A percentile compares a stretch with the other conserved stretches of the same genome.
phyloP scores from a whole-genome alignment of 2,797 vertebrate genomes.

The Eulemur albifrons region DNA sequence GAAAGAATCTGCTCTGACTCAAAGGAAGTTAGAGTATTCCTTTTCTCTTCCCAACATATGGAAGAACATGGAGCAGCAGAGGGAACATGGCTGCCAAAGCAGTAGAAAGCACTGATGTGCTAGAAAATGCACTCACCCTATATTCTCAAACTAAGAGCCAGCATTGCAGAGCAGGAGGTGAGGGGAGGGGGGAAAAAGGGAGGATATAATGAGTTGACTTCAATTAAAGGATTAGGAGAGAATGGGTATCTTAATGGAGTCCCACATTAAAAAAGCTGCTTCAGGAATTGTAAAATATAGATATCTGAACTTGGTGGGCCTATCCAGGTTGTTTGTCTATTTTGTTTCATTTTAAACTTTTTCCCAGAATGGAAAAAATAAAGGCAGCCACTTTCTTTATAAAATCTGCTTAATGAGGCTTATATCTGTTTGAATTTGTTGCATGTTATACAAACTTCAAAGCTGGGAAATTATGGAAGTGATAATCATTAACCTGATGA shows the following conservation, averaged over 20 bases:
- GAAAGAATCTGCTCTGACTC: not conserved
- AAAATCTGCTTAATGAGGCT: not conserved
- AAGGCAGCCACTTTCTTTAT: not conserved
- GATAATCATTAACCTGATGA: not conserved
- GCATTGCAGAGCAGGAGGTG: not conserved
- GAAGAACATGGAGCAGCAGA: not conserved
- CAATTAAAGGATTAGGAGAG: not conserved
- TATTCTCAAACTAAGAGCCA: not conserved
- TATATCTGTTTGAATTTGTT: not conserved
- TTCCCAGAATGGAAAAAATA: not conserved
- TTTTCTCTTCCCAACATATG: not conserved
- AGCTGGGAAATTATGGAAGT: not conserved
- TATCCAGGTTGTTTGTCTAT: not conserved
- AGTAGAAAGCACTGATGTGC: not conserved
- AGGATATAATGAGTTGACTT: not conserved
- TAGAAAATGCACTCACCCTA: not conserved
- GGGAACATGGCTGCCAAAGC: not conserved
- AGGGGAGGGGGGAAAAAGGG: not conserved
- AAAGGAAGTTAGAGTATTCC: not conserved
- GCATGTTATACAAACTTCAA: not conserved
- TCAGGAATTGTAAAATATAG: not conserved
- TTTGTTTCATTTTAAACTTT: conserved; percentile 1
- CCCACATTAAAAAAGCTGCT: not conserved
- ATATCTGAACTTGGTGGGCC: not conserved
- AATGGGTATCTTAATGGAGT: not conserved